A percentile compares a stretch with the other conserved stretches of the same genome.
Evolutionary conservation across 2,113 vertebrate genomes (phyloP).

Genomic region (Agapornis roseicollis): DNA sequence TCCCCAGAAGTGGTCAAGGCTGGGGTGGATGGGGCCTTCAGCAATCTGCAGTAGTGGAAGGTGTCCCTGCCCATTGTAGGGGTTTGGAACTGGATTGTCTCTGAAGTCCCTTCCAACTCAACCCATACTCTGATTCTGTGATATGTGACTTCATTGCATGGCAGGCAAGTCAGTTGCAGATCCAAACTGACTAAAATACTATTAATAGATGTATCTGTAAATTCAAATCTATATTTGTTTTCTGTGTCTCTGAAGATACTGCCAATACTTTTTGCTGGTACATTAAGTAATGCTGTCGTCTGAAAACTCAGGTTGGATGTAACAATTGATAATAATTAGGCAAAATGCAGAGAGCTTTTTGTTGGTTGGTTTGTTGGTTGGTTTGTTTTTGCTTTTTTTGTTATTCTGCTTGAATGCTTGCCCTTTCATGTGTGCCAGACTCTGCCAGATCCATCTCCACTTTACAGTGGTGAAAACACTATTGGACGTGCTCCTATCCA

Average conservation of each 20-base stretch:
- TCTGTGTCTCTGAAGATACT: neutral
- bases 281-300: neutral
- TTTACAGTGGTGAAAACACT: neutral
- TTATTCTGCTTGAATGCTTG: neutral
- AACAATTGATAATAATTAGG: neutral
- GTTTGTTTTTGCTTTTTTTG: neutral
- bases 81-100: neutral
- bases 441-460: neutral
- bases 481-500: neutral
- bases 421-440: neutral
- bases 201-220: neutral
- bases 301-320: neutral
- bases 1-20: neutral
- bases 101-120: neutral
- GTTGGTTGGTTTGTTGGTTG: too few species aligned
- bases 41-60: neutral
- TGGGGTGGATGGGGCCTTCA: neutral
- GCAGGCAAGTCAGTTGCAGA: neutral
- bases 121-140: neutral
- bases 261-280: neutral
- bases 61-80: neutral
- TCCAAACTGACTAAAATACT: neutral
- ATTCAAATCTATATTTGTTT: neutral
- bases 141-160: neutral
- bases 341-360: neutral